Conservation (phyloP, 2,888 invertebrate genomes). For the Lottia scabra region DNA sequence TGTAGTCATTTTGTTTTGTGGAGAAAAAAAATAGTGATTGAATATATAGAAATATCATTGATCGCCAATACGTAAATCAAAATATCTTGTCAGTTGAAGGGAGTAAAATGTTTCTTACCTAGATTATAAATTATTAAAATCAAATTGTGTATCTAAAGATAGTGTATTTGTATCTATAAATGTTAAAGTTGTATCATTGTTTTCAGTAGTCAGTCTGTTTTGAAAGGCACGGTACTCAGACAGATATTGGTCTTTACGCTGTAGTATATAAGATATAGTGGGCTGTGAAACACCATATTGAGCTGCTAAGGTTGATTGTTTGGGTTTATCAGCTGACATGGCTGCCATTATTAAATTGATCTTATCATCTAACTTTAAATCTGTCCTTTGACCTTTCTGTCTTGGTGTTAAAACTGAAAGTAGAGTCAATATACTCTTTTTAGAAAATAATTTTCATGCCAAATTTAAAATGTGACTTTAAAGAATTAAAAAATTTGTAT, state of each 20-base stretch:
- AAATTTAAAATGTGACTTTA: too few relatives aligned
- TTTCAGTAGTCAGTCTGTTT: neutral
- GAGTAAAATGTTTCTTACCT: neutral
- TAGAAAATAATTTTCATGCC: neutral
- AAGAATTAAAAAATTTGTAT: too few relatives aligned
- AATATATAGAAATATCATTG: too few relatives aligned
- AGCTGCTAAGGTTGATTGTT: neutral
- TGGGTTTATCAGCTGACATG: conserved; percentile 1
- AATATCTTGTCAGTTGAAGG: too few relatives aligned
- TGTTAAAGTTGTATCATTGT: neutral
- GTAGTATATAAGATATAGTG: neutral
- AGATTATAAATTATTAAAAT: too few relatives aligned
- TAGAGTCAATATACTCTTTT: neutral
- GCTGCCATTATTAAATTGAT: neutral
- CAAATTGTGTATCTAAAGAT: too few relatives aligned
- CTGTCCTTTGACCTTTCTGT: neutral
- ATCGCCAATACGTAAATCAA: too few relatives aligned
- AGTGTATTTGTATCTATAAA: neutral
- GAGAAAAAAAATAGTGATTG: too few relatives aligned
- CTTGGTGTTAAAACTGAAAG: neutral
- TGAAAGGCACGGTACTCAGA: neutral
- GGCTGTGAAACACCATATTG: conserved; percentile 3
- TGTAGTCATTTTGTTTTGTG: too few relatives aligned
- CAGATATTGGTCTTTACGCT: neutral
- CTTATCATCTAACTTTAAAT: neutral